phyloP scores from a whole-genome alignment of 2,113 vertebrate species.

The Triplophysa dalaica region DNA sequence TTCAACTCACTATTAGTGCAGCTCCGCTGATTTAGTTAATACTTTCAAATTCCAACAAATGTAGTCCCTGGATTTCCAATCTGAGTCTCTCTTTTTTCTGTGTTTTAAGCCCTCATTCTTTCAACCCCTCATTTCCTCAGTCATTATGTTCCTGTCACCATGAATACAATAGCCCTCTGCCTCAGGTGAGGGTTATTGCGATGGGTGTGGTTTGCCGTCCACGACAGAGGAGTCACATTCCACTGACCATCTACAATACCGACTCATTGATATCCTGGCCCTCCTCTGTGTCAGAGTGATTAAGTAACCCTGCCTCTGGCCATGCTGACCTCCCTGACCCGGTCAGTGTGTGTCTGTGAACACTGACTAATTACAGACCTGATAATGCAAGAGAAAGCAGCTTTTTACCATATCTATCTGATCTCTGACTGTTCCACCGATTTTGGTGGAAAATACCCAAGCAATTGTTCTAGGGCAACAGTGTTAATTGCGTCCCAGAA shows the following conservation, averaged over 20 bases:
- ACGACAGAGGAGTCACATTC: constrained; percentile 51
- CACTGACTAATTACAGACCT: constrained; percentile 69
- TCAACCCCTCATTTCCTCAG: constrained; percentile 48
- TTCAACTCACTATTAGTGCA: constrained; percentile 30
- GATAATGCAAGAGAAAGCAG: constrained; percentile 64
- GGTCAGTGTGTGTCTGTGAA: constrained; percentile 69
- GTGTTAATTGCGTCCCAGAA: background rate
- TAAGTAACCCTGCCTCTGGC: constrained; percentile 70
- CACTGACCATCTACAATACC: constrained; percentile 47
- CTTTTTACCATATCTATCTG: constrained; percentile 57
- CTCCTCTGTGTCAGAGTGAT: constrained; percentile 60
- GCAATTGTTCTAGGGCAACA: too few species aligned
- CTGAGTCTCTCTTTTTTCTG: constrained; percentile 26
- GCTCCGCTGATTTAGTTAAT: constrained; percentile 32
- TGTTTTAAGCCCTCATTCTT: constrained; percentile 33
- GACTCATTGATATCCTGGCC: constrained; percentile 45
- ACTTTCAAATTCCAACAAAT: constrained; percentile 42
- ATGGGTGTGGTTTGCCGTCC: constrained; percentile 46
- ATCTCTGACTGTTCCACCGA: constrained; percentile 20
- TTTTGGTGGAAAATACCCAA: background rate
- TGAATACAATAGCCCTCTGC: constrained; percentile 41
- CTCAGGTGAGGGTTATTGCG: constrained; percentile 56
- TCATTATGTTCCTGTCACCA: constrained; percentile 32
- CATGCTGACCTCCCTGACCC: constrained; percentile 67
- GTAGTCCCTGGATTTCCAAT: constrained; percentile 49